phyloP scores from a whole-genome alignment of 1,140 invertebrate genomes.

The Pteromalus puparum region DNA sequence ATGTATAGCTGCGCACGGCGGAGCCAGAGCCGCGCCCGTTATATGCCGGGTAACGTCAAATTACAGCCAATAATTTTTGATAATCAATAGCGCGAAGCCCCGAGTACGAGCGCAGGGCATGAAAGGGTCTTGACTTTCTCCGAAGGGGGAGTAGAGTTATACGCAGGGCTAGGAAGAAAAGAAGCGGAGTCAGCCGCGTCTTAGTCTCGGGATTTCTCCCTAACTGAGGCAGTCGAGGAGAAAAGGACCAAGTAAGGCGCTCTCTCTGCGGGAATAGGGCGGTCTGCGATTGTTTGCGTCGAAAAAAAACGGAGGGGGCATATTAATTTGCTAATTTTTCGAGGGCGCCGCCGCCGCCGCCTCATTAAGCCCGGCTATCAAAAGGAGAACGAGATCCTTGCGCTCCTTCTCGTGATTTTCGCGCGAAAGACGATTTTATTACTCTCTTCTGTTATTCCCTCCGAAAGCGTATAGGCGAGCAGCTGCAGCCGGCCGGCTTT shows the following conservation, averaged over 20 bases:
- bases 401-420: background rate
- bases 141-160: background rate
- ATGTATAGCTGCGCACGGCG: no score
- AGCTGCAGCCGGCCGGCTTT: background rate
- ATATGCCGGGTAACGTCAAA: background rate
- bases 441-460: no score
- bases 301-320: background rate
- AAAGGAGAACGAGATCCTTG: constrained; percentile 21
- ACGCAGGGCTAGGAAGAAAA: background rate
- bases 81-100: constrained; percentile 27
- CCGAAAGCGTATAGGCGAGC: background rate
- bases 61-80: constrained; percentile 34
- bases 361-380: constrained; percentile 17
- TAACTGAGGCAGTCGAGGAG: constrained; percentile 8
- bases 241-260: constrained; percentile 10
- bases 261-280: no score
- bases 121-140: background rate
- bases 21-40: background rate
- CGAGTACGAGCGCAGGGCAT: background rate
- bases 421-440: no score
- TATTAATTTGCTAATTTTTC: constrained; percentile 38
- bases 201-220: constrained; percentile 2
- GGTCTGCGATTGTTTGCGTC: constrained; percentile 9
- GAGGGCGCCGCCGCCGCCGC: background rate
- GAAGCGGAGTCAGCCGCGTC: background rate